Conservation (phyloP, 2,888 invertebrate genomes). For the Dyspetes luteomarginatus region DNA sequence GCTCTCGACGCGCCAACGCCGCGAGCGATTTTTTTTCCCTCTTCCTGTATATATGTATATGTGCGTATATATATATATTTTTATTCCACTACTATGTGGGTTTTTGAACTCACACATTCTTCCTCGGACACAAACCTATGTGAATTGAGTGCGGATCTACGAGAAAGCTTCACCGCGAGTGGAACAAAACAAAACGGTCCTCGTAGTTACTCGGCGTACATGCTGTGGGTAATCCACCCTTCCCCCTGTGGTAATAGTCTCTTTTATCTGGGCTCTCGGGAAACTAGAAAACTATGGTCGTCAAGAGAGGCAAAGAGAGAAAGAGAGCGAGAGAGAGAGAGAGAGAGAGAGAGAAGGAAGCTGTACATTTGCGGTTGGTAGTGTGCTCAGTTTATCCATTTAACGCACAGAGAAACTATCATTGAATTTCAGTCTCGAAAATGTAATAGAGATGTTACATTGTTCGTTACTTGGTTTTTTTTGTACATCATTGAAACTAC, state of each 20-base stretch:
- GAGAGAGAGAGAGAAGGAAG: background rate
- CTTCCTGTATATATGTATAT: constrained; percentile 2
- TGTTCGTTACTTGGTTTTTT: background rate
- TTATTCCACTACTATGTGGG: constrained; percentile 1
- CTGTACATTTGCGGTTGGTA: background rate
- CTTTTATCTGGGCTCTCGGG: constrained; percentile 19
- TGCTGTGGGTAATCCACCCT: constrained; percentile 44
- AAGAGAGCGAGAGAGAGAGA: background rate
- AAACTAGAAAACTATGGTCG: constrained; percentile 19
- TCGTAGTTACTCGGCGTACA: constrained; percentile 25
- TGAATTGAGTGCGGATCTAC: constrained; percentile 78
- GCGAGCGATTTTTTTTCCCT: constrained; percentile 60
- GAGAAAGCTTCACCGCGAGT: constrained; percentile 47
- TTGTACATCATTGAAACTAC: constrained; percentile 6
- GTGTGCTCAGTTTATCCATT: constrained; percentile 1
- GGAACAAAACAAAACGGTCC: background rate
- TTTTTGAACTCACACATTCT: constrained; percentile 58
- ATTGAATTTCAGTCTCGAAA: background rate
- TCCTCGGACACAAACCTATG: constrained; percentile 68
- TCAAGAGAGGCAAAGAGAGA: constrained; percentile 3
- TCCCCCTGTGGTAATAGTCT: constrained; percentile 9
- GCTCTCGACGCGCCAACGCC: constrained; percentile 44
- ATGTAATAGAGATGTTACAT: background rate
- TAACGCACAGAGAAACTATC: constrained; percentile 7
- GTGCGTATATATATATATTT: constrained; percentile 1